These are phyloP conservation scores for Melipona bicolor DNA, from an alignment of 2,888 invertebrate genomes.

Conservation along the genomic window DNA sequence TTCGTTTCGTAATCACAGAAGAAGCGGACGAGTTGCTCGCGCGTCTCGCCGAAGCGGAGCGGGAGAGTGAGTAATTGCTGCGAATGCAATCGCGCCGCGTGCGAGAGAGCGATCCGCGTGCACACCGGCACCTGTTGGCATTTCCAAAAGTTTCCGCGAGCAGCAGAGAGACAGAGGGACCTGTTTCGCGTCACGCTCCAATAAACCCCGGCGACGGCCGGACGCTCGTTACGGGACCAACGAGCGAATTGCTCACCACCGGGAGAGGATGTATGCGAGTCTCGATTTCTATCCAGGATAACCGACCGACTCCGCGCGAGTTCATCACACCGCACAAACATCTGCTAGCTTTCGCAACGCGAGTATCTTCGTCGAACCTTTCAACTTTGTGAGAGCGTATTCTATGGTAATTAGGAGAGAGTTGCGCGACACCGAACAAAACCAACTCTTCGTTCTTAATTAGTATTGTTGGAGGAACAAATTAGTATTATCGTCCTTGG, in stretches of 20 bases:
- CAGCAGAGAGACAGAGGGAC: slow-evolving; percentile 16
- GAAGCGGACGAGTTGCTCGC: slow-evolving; percentile 30
- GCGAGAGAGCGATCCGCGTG: slow-evolving; percentile 43
- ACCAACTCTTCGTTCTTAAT: no score
- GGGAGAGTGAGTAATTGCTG: slow-evolving; percentile 58
- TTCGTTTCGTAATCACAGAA: slow-evolving; percentile 41
- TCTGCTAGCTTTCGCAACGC: background rate
- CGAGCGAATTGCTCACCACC: background rate
- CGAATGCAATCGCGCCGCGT: slow-evolving; percentile 32
- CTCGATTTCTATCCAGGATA: background rate
- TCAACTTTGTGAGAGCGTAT: no score
- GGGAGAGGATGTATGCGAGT: background rate
- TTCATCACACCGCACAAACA: background rate
- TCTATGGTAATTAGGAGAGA: no score
- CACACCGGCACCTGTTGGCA: slow-evolving; percentile 55
- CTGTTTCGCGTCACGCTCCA: slow-evolving; percentile 43
- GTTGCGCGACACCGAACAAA: no score
- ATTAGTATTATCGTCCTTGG: no score
- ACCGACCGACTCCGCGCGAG: background rate
- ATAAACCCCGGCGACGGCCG: slow-evolving; percentile 23
- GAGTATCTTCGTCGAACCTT: background rate
- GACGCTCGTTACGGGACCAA: background rate
- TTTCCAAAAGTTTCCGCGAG: slow-evolving; percentile 29
- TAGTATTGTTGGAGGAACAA: no score
- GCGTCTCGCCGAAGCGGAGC: slow-evolving; percentile 47